These are phyloP conservation scores for Amblyornis subalaris DNA, from an alignment of 2,113 vertebrate genomes.

Conservation along the genomic window DNA sequence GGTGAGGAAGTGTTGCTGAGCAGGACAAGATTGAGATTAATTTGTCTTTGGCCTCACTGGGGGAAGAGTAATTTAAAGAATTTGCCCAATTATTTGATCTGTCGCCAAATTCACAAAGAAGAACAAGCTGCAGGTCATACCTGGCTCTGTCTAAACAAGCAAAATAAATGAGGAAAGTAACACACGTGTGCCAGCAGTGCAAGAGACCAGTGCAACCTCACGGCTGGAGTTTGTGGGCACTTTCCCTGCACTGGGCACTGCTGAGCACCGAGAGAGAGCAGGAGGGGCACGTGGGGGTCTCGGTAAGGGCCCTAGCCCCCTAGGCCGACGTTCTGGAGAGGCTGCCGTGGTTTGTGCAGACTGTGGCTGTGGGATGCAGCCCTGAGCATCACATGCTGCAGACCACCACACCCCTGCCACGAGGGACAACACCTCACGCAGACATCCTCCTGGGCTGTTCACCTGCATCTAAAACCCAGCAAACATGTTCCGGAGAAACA, in stretches of 20 bases:
- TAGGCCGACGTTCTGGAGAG: accelerated
- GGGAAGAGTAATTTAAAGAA: neutral
- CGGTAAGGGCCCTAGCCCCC: accelerated
- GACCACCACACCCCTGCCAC: accelerated
- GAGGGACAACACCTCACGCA: accelerated
- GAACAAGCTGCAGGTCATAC: neutral
- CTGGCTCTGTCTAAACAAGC: neutral
- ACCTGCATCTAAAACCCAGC: neutral
- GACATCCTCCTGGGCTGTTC: neutral
- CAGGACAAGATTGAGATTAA: neutral
- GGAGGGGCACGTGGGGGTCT: accelerated
- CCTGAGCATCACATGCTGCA: neutral
- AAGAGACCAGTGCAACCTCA: accelerated
- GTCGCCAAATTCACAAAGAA: neutral
- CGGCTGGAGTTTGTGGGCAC: accelerated
- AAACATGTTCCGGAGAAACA: neutral
- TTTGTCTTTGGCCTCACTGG: neutral
- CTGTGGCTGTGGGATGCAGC: neutral
- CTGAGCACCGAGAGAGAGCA: neutral
- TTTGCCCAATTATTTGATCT: neutral
- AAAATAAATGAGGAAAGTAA: neutral
- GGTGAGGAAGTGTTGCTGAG: neutral
- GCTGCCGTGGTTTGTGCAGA: neutral
- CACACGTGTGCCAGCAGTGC: accelerated
- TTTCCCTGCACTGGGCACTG: neutral